Evolutionary conservation across 2,797 vertebrate species (phyloP), one percentile per base, ranked within the genome.

Genomic region (Petrocephalus sullivani): DNA sequence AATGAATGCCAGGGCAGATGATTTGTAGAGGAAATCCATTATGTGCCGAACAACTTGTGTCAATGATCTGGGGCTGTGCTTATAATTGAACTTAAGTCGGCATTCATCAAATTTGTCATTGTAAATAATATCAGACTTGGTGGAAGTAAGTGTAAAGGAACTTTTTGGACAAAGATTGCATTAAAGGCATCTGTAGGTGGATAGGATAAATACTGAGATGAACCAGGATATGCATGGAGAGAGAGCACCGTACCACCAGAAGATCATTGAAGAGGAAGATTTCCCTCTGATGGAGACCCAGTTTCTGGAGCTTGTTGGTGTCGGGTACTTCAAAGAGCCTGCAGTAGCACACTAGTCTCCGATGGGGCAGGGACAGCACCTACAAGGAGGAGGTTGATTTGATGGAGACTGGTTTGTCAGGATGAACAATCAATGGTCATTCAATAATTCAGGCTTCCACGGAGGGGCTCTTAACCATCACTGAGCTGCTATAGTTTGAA

Each of bases 241-340:
- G 60, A 14, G 33, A 75, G 85, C 90, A 94, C 94, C 97, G 1
- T 95, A 99, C 98, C 98, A 99, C 98, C 7, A 99, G 95, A 61
- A 99, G 98, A 93, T 99, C 98, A 19, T 99, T 99, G 92, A 99
- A 99, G 90, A 99, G 96, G 96, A 99, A 99, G 95, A 99, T 99
- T 95, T 99, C 98, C 91, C 98, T 94, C 95, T 99, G 98, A 93
- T 99, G 98, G 91, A 99, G 95, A 60, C 98, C 98, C 53, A 99
- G 96, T 91, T 99, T 99, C 95, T 99, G 98, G 41, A 98, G 97
- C 94, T 99, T 98, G 92, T 98, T 99, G 89, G 98, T 97, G 91
- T 99, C 98, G 85, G 98, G 98, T 88, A 99, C 98, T 96, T 99
- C 98, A 92, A 99, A 99, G 89, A 99, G 96, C 85, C 98, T 96